Percentiles rank a stretch among this genome's conserved stretches.
These are phyloP conservation scores for Boloria euphrosyne DNA, from an alignment of 2,888 invertebrate genomes.

Conservation along the genomic window DNA sequence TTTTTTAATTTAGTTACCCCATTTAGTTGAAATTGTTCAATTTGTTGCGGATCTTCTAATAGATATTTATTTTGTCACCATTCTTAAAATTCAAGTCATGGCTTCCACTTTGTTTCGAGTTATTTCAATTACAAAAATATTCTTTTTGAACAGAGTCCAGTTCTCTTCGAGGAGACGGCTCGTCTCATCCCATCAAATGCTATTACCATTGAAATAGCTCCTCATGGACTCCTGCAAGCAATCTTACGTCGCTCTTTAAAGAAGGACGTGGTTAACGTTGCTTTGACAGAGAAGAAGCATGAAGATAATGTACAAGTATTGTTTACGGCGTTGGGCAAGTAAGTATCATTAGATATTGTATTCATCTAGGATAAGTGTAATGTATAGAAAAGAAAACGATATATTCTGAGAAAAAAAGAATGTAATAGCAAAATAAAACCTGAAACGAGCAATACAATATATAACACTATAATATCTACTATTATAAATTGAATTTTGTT, in stretches of 20 bases:
- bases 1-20: not conserved
- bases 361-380: not conserved
- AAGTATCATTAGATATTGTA: slow-evolving; percentile 50
- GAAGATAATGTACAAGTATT: slow-evolving; percentile 84
- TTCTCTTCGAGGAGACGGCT: slow-evolving; percentile 91
- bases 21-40: no score
- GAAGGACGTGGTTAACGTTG: slow-evolving; percentile 87
- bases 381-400: no score
- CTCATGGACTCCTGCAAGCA: slow-evolving; percentile 94
- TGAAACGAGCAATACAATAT: no score
- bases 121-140: not conserved
- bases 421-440: no score
- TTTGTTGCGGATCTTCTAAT: no score
- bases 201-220: slow-evolving; percentile 93
- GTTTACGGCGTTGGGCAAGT: slow-evolving; percentile 85
- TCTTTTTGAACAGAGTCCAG: slow-evolving; percentile 75
- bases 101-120: not conserved
- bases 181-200: slow-evolving; percentile 90
- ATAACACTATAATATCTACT: no score
- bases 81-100: not conserved
- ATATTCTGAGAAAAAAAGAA: no score
- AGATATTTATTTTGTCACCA: no score
- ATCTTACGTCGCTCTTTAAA: slow-evolving; percentile 90
- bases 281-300: slow-evolving; percentile 88
- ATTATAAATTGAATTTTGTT: no score